Percentiles rank a stretch among this genome's conserved stretches.
Evolutionary conservation across 2,888 invertebrate genomes (phyloP).

Genomic region (Branchellion lobata): DNA sequence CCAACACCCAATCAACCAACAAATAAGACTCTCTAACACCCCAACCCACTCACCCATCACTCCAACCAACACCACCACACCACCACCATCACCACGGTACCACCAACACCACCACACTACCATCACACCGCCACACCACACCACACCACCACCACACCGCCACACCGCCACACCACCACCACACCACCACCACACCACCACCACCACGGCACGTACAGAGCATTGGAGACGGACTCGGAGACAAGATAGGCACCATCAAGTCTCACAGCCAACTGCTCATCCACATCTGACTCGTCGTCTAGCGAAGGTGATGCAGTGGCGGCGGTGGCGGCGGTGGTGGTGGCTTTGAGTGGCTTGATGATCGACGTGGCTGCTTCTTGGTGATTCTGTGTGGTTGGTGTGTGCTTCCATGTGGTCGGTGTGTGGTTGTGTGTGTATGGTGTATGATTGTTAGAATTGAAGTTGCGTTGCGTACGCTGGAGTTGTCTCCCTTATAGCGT

Average conservation of each 20-base stretch:
- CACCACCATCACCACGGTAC: too few species aligned
- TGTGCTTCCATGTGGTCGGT: too few species aligned
- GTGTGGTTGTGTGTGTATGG: neutral
- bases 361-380: neutral
- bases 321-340: neutral
- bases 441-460: neutral
- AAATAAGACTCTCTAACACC: too few species aligned
- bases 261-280: conserved; percentile 55
- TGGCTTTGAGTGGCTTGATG: conserved; percentile 12
- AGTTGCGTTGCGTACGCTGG: neutral
- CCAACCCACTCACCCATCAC: too few species aligned
- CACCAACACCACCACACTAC: too few species aligned
- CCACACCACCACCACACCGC: too few species aligned
- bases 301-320: neutral
- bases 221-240: conserved; percentile 68
- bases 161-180: too few species aligned
- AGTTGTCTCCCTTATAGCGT: too few species aligned
- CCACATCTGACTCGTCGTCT: conserved; percentile 48
- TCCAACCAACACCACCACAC: too few species aligned
- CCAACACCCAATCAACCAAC: too few species aligned
- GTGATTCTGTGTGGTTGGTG: neutral
- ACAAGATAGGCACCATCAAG: conserved; percentile 92
- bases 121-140: too few species aligned
- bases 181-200: too few species aligned
- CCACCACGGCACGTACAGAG: neutral